Base-by-base conservation (phyloP, 2,797 vertebrate genomes). In the Salarias fasciatus region DNA sequence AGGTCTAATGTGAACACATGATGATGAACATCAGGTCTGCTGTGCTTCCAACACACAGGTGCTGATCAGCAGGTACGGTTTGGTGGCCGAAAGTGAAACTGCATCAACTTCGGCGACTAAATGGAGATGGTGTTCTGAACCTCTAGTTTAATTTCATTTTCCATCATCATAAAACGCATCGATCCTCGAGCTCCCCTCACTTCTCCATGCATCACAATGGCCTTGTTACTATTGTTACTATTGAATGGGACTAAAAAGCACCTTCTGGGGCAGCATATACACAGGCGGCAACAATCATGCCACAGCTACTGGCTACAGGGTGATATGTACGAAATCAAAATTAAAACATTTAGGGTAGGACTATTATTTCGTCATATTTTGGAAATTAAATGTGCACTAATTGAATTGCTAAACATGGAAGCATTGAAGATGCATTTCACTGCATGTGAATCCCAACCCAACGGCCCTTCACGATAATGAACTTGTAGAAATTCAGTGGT, bases 1-100 rank as follows among this genome's bases (percentile, higher is more conserved):
- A 24, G 18, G 18, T 24, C 18, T 2, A 18, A 24, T 24, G 18
- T 24, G 18, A 24, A 24, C 18, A 24, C 18, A 24, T 3, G 0
- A 8, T 11, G 14, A n/a, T n/a, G 43, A 56, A 24, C 35, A 12
- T 12, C 24, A 9, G 55, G 8, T 6, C 6, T 31, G 44, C 37
- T 31, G 12, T 13, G 15, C 5, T 6, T 28, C 4, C 43, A 11
- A 11, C 18, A 29, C 44, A 46, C 24, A 11, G 44, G 28, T 18
- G 28, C 10, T 29, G 49, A 13, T 49, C 31, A 15, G 29, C 8
- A 42, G 29, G 35, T n/a, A n/a, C n/a, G 9, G 33, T 35, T 35
- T 6, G 35, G 33, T 9, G 53, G 14, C 31, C 71, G 65, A 75
- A 54, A 63, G 42, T 73, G 69, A 75, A 70, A 63, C 49, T 63